These are phyloP conservation scores for Seladonia tumulorum DNA, from an alignment of 2,888 invertebrate species.

Conservation along the genomic window DNA sequence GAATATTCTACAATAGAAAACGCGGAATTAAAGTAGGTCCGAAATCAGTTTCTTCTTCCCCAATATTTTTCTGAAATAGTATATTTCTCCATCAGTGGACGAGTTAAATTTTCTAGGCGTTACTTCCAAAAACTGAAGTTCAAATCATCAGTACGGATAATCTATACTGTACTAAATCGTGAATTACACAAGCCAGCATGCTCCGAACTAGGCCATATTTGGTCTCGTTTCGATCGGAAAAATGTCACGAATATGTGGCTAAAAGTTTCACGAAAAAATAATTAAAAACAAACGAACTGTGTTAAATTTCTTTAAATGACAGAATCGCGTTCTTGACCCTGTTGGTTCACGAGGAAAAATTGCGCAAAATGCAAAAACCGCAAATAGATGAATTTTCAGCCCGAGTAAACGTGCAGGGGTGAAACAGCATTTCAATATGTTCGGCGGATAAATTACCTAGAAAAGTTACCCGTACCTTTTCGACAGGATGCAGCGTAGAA, in stretches of 20 bases:
- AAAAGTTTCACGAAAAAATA: background rate
- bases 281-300: background rate
- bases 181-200: background rate
- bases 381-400: too few species aligned
- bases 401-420: background rate
- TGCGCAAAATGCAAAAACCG: too few species aligned
- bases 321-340: too few species aligned
- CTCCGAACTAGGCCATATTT: background rate
- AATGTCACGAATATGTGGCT: too few species aligned
- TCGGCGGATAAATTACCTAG: background rate
- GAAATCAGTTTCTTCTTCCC: too few species aligned
- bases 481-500: background rate
- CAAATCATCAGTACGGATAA: too few species aligned
- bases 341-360: too few species aligned
- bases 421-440: background rate
- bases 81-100: background rate
- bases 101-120: background rate
- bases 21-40: too few species aligned
- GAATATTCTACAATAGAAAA: background rate
- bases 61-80: background rate
- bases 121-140: too few species aligned
- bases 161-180: background rate
- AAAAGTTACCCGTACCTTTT: background rate
- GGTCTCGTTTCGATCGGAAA: too few species aligned
- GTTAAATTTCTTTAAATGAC: too few species aligned